Evolutionary conservation across 92 coral and sea anemone species (phyloP), one percentile per base, ranked within the genome.

Genomic region (Hydrozoanthus gracilis): DNA sequence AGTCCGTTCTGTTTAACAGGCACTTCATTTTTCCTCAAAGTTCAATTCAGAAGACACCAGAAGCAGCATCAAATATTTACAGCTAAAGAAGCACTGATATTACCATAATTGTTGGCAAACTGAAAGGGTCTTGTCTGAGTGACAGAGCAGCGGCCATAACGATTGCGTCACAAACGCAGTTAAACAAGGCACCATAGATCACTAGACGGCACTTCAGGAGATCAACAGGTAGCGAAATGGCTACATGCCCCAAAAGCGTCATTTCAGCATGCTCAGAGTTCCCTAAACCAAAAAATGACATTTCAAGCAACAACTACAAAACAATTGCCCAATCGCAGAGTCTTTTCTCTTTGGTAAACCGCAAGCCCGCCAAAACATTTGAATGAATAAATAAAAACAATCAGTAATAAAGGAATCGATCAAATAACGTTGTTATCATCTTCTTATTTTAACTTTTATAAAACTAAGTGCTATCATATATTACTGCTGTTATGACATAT

Each of bases 151-250:
- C 88, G 2, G 88, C 88, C 88, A 84, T 84, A 3, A 84, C 88
- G 48, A 84, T 72, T n/a, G 88, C 88, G 82, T 84, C 88, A 73
- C 88, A 84, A 17, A 79, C 27, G 44, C 88, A 84, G 70, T 64
- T 45, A 20, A 84, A 71, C 4, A 84, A 27, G 8, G 75, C 55
- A 8, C 88, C 88, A 84, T 79, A 79, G 68, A 79, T 18, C 13
- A 79, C 84, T 47, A 79, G 45, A 12, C 84, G 67, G 62, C 88
- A 84, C 16, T 49, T 83, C 12, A 71, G 88, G 7, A 84, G 88
- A 51, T 84, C 88, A 11, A 73, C 20, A 17, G 88, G 88, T 9
- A 84, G 69, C 8, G 70, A 65, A 45, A 84, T 71, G 50, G 82
- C 88, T 39, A 61, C 82, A 11, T 52, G 67, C 5, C 88, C 88